A percentile compares a stretch with the other conserved stretches of the same genome.
These are phyloP conservation scores for Glossophaga mutica DNA, from an alignment of 2,797 vertebrate genomes.

Conservation along the genomic window DNA sequence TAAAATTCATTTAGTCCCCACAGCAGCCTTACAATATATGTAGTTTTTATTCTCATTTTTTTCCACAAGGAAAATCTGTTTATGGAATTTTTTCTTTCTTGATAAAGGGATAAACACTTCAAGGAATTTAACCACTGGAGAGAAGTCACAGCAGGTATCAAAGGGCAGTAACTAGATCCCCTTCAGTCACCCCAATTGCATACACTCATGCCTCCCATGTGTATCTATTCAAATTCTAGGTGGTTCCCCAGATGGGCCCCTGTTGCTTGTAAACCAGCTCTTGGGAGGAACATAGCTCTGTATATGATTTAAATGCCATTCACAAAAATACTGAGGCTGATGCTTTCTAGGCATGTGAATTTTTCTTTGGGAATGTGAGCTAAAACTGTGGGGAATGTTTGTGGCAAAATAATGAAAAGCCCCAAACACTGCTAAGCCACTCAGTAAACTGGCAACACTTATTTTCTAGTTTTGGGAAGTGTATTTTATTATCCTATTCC, in stretches of 20 bases:
- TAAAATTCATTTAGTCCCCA: neutral
- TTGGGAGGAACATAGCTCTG: neutral
- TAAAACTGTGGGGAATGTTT: slow-evolving; percentile 45
- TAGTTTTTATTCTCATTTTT: neutral
- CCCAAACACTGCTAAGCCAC: slow-evolving; percentile 65
- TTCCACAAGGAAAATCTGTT: neutral
- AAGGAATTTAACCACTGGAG: neutral
- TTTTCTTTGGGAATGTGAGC: slow-evolving; percentile 74
- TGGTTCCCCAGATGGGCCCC: neutral
- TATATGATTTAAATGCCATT: slow-evolving; percentile 67
- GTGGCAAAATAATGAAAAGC: slow-evolving; percentile 61
- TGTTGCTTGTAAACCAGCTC: neutral
- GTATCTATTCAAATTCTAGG: neutral
- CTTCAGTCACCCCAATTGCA: neutral
- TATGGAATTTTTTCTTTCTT: neutral
- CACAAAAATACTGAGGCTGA: slow-evolving; percentile 64
- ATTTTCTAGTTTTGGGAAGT: slow-evolving; percentile 61
- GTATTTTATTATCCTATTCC: slow-evolving; percentile 66
- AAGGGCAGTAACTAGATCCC: neutral
- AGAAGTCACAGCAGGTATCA: neutral
- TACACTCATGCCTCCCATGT: neutral
- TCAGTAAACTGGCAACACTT: slow-evolving; percentile 60
- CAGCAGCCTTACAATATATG: neutral
- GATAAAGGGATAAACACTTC: neutral
- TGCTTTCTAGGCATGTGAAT: slow-evolving; percentile 59